Evolutionary conservation across 1,140 invertebrate species (phyloP).

Genomic region (Halotydeus destructor): DNA sequence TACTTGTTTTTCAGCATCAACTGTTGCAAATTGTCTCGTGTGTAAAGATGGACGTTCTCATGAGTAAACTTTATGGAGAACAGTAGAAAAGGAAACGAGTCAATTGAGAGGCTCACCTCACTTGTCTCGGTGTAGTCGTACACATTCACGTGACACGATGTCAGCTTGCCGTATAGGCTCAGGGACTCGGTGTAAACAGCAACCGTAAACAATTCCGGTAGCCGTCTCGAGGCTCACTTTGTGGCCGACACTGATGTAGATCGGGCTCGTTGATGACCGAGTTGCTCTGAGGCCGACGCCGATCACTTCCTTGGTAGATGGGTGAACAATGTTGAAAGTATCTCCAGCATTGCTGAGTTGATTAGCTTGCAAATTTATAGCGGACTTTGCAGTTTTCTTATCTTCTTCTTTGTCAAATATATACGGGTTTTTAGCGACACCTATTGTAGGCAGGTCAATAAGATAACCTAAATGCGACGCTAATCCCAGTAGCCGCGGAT

Average conservation of each 20-base stretch:
- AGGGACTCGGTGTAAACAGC: conserved; percentile 26
- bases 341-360: conserved; percentile 1
- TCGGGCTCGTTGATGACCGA: conserved; percentile 21
- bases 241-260: conserved; percentile 29
- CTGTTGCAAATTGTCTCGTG: too few relatives aligned
- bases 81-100: too few relatives aligned
- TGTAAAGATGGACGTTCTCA: too few relatives aligned
- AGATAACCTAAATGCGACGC: conserved; percentile 25
- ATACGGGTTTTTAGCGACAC: conserved; percentile 25
- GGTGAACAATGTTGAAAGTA: not conserved
- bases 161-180: conserved; percentile 27
- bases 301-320: not conserved
- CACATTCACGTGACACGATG: conserved; percentile 17
- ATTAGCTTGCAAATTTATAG: not conserved
- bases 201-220: conserved; percentile 22
- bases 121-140: too few relatives aligned
- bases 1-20: too few relatives aligned
- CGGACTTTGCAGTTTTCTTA: not conserved
- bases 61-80: too few relatives aligned
- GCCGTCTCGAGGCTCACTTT: conserved; percentile 26
- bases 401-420: not conserved
- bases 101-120: too few relatives aligned
- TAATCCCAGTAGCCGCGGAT: conserved; percentile 25
- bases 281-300: conserved; percentile 18
- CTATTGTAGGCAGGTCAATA: conserved; percentile 22